Evolutionary conservation across 2,888 invertebrate genomes (phyloP).

Genomic region (Tetanocera ferruginea): DNA sequence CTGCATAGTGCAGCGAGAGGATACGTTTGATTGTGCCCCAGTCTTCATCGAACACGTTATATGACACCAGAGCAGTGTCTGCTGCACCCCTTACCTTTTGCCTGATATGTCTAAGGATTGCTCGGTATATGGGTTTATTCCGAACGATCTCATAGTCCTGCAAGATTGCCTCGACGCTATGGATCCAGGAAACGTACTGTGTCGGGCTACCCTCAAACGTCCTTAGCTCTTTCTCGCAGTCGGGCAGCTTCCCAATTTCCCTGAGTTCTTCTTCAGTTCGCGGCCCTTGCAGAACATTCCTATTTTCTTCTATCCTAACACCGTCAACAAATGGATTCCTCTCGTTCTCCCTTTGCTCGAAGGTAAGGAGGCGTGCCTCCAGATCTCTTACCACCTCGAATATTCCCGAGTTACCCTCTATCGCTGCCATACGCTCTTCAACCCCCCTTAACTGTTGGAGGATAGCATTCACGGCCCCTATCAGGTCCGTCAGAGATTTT

Average conservation of each 20-base stretch:
- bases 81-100: background rate
- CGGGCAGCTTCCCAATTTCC: slow-evolving; percentile 25
- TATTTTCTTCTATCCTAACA: no score
- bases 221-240: slow-evolving; percentile 17
- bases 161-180: background rate
- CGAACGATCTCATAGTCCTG: background rate
- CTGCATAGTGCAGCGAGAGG: background rate
- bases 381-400: no score
- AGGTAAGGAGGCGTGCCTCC: no score
- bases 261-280: no score
- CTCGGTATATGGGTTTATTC: background rate
- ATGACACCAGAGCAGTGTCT: background rate
- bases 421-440: no score
- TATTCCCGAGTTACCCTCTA: no score
- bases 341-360: no score
- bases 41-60: background rate
- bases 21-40: background rate
- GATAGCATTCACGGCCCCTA: no score
- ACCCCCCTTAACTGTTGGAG: no score
- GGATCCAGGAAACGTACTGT: slow-evolving; percentile 32
- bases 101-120: background rate
- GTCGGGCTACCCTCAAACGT: slow-evolving; percentile 19
- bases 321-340: no score
- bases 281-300: no score
- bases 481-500: no score